phyloP scores from a whole-genome alignment of 2,888 invertebrate genomes.

The Archips crataeganus region DNA sequence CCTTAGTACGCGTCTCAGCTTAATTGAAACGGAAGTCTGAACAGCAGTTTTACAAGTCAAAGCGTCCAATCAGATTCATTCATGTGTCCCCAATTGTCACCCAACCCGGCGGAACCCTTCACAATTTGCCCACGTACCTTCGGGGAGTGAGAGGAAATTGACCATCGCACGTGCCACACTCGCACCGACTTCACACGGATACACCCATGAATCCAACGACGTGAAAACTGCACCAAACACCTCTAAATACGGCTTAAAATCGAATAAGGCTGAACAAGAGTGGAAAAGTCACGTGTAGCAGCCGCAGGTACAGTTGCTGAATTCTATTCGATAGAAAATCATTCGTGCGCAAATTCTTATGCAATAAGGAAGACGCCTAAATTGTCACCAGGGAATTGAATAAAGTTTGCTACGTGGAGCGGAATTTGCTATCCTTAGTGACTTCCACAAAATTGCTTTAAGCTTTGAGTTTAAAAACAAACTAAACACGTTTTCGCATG shows the following conservation, averaged over 20 bases:
- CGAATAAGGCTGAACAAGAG: neutral
- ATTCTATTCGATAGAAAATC: constrained; percentile 61
- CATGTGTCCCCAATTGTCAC: constrained; percentile 47
- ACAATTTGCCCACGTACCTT: constrained; percentile 53
- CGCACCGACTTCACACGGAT: constrained; percentile 37
- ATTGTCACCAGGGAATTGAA: constrained; percentile 62
- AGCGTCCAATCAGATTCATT: constrained; percentile 49
- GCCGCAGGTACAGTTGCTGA: constrained; percentile 39
- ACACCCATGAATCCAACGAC: constrained; percentile 3
- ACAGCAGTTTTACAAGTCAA: constrained; percentile 45
- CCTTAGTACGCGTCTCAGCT: constrained; percentile 23
- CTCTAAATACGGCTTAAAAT: constrained; percentile 18
- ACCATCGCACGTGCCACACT: constrained; percentile 61
- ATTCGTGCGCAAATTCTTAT: constrained; percentile 69
- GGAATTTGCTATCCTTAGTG: constrained; percentile 46
- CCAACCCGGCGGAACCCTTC: constrained; percentile 47
- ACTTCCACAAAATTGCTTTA: constrained; percentile 41
- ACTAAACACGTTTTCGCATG: constrained; percentile 14
- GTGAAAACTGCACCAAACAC: constrained; percentile 11
- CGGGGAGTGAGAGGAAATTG: constrained; percentile 61
- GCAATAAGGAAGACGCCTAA: constrained; percentile 62
- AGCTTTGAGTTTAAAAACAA: neutral
- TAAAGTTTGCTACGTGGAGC: constrained; percentile 38
- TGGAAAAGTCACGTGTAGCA: constrained; percentile 38
- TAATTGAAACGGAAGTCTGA: constrained; percentile 42